phyloP scores from a whole-genome alignment of 1,140 invertebrate species.

The Conopomorpha cramerella region DNA sequence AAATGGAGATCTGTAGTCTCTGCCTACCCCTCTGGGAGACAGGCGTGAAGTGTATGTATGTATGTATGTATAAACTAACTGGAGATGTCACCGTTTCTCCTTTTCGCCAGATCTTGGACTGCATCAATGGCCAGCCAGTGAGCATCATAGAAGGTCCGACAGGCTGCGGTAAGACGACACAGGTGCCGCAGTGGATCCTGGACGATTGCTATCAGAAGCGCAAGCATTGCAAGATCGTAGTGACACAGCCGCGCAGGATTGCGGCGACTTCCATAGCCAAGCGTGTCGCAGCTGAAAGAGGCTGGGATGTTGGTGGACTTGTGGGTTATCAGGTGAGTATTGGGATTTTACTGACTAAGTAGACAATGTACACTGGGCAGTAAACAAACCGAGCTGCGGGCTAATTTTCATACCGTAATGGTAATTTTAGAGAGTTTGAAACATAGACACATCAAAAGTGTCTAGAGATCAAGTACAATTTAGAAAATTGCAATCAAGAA shows the following conservation, averaged over 20 bases:
- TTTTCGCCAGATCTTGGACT: constrained; percentile 27
- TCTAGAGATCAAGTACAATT: not conserved
- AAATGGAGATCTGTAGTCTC: no score
- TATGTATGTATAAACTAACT: no score
- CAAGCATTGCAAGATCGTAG: constrained; percentile 78
- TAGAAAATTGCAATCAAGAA: not conserved
- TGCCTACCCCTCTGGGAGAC: no score
- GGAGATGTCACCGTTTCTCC: no score
- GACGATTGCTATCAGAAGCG: constrained; percentile 68
- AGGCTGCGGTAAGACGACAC: constrained; percentile 78
- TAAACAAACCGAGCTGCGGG: no score
- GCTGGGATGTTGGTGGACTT: constrained; percentile 74
- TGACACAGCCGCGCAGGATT: constrained; percentile 86
- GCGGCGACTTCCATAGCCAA: constrained; percentile 83
- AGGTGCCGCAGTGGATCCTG: constrained; percentile 87
- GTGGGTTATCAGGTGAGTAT: constrained; percentile 80
- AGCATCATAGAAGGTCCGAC: constrained; percentile 86
- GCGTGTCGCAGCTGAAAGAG: constrained; percentile 76
- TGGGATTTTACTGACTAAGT: no score
- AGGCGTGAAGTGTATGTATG: no score
- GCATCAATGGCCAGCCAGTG: constrained; percentile 28
- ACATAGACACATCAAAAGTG: no score
- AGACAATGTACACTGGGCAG: no score
- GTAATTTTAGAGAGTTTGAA: no score
- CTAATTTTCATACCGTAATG: no score